Conservation (phyloP, 2,113 vertebrate species). For the Anguilla japonica region DNA sequence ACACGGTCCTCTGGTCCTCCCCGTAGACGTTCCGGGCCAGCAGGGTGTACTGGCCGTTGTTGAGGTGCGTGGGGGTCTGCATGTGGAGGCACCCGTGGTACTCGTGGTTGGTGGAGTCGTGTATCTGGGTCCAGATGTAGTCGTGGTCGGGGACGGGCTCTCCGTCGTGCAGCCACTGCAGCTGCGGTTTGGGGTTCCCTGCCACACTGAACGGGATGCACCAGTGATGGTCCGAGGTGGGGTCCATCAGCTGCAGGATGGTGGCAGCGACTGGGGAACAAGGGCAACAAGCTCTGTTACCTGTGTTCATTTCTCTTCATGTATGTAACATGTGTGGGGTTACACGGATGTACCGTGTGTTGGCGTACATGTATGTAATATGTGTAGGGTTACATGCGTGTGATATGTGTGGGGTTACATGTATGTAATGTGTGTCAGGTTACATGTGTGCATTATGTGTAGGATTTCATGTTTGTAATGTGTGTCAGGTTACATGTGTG, state of each 20-base stretch:
- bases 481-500: too few species aligned
- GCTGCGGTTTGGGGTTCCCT: slow-evolving; percentile 86
- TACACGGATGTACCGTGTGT: too few species aligned
- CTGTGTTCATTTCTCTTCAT: not conserved
- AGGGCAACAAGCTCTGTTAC: slow-evolving; percentile 49
- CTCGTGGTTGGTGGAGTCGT: slow-evolving; percentile 81
- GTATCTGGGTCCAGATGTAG: slow-evolving; percentile 89
- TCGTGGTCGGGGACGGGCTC: slow-evolving; percentile 79
- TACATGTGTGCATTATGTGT: too few species aligned
- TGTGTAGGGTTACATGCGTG: not conserved
- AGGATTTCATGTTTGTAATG: too few species aligned
- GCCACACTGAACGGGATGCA: slow-evolving; percentile 97
- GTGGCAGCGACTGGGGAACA: slow-evolving; percentile 83
- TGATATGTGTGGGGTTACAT: not conserved
- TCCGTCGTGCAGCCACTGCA: slow-evolving; percentile 89
- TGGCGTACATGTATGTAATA: too few species aligned
- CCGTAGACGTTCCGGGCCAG: slow-evolving; percentile 86
- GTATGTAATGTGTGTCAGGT: too few species aligned
- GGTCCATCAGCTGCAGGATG: slow-evolving; percentile 84
- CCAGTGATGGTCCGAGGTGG: slow-evolving; percentile 89
- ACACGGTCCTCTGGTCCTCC: slow-evolving; percentile 79
- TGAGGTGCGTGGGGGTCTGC: slow-evolving; percentile 92
- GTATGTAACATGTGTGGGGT: not conserved
- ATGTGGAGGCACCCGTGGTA: slow-evolving; percentile 95
- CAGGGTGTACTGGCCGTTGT: slow-evolving; percentile 91